Base-by-base conservation (phyloP, 2,888 invertebrate genomes). In the Embidobia sp. region DNA sequence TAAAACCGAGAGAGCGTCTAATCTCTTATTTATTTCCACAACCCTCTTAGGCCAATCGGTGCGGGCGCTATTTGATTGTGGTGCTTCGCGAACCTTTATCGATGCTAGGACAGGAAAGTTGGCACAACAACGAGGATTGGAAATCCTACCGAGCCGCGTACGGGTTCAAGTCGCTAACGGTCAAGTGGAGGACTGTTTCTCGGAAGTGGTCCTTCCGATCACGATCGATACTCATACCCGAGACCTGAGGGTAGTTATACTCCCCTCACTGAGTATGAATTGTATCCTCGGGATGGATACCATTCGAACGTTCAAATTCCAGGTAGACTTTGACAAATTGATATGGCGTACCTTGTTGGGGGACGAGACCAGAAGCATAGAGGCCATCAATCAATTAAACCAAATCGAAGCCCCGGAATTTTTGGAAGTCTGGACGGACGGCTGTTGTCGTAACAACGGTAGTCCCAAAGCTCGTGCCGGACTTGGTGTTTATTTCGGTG, bases 361-460 rank as follows among this genome's bases (percentile, higher is more conserved):
- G 7, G 7, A 29, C 29, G 29, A 29, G 29, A 8, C 8, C 29
- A 2, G 7, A 29, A 7, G 6, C 29, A 29, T 3, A 22, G 22
- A 22, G 6, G 22, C n/a, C n/a, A n/a, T n/a, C n/a, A n/a, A n/a
- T n/a, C n/a, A n/a, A n/a, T n/a, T n/a, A n/a, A n/a, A 22, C 22
- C 22, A 3, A 22, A 22, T 8, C 29, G 29, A 29, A 2, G 2
- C 7, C n/a, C 5, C n/a, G 8, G 2, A 29, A 7, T 3, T 18
- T n/a, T 7, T 44, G 6, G 48, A 48, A 2, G 48, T 27, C 11
- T 48, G 22, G 22, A 48, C 48, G 27, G 48, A 48, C 13, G 48
- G 48, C 3, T 22, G 11, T n/a, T 48, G 27, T 13, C 13, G n/a
- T 15, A 10, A 15, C 6, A 48, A 48, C 27, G 48, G 48, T 7